Base-by-base conservation (phyloP, 2,797 vertebrate genomes). In the Sternotherus odoratus region DNA sequence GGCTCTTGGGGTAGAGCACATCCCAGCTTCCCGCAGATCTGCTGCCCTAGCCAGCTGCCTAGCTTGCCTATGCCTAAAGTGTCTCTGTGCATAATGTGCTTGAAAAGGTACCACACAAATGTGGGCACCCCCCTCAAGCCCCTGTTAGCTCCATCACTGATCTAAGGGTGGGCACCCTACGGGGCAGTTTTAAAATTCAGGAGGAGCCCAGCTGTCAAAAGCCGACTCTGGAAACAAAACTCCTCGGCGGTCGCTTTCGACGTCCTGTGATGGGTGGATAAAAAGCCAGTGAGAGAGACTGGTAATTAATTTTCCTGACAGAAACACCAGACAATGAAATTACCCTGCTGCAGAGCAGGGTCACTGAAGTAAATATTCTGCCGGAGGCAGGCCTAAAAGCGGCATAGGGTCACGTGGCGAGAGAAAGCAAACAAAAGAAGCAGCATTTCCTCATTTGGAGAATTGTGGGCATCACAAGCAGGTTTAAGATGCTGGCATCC, bases 251-350 rank as follows among this genome's bases (percentile, higher is more conserved):
- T 96, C 95, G 80, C 95, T 96, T 96, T 97, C 96, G 95, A 94
- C 93, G 91, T 72, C 95, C 94, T 96, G 77, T 95, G 95, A 96
- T 94, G 87, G 96, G 96, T 96, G 92, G 94, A 92, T 95, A 97
- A 95, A 96, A 94, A 96, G 91, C 89, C 92, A 91, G 97, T 0
- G 1, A 95, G 91, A 85, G 94, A 89, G 93, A 92, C 92, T 94
- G 92, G 93, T 97, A 97, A 97, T 97, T 97, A 97, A 97, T 97
- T 97, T 96, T 96, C 90, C 91, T 96, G 97, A 96, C 97, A 96
- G 96, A 97, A 96, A 97, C 91, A 95, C 92, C 95, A 96, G 95
- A 97, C 97, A 96, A 96, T 96, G 94, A 96, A 96, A 97, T 97
- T 96, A 96, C 85, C 86, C 88, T 95, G 96, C 96, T 94, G 92